Conservation (phyloP, 2,113 vertebrate species). For the Natator depressus region DNA sequence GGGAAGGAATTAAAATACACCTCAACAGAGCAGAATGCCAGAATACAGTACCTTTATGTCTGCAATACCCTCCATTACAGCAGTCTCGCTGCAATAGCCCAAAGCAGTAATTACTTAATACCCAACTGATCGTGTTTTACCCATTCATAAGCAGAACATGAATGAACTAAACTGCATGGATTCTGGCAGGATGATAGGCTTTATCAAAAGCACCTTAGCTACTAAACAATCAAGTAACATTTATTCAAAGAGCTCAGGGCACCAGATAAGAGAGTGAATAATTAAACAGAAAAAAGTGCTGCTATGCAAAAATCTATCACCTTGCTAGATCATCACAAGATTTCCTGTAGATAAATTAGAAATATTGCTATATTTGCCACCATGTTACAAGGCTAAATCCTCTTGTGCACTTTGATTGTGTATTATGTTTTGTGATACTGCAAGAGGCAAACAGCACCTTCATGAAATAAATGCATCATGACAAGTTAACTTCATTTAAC, state of each 20-base stretch:
- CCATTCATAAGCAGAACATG: constrained; percentile 44
- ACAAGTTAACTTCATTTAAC: neutral
- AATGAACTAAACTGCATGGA: constrained; percentile 63
- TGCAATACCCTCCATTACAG: constrained; percentile 42
- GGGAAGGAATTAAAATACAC: constrained; percentile 50
- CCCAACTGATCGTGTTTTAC: constrained; percentile 48
- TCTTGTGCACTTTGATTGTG: constrained; percentile 47
- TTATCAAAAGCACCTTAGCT: constrained; percentile 63
- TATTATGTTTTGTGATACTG: constrained; percentile 11
- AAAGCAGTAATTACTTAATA: constrained; percentile 69
- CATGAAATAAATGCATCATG: neutral
- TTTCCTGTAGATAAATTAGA: constrained; percentile 68
- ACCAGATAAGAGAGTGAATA: constrained; percentile 62
- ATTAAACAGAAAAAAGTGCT: constrained; percentile 66
- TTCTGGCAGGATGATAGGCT: constrained; percentile 48
- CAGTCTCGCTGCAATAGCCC: constrained; percentile 47
- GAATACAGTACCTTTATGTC: constrained; percentile 17
- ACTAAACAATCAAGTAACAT: constrained; percentile 73
- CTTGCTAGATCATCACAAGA: constrained; percentile 67
- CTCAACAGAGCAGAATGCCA: constrained; percentile 13
- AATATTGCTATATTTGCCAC: constrained; percentile 48
- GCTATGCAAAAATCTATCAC: constrained; percentile 70
- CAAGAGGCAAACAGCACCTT: neutral
- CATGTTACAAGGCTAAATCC: constrained; percentile 65
- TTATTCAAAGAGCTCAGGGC: constrained; percentile 67